phyloP scores from a whole-genome alignment of 2,888 invertebrate genomes.

The Hololepta plana region DNA sequence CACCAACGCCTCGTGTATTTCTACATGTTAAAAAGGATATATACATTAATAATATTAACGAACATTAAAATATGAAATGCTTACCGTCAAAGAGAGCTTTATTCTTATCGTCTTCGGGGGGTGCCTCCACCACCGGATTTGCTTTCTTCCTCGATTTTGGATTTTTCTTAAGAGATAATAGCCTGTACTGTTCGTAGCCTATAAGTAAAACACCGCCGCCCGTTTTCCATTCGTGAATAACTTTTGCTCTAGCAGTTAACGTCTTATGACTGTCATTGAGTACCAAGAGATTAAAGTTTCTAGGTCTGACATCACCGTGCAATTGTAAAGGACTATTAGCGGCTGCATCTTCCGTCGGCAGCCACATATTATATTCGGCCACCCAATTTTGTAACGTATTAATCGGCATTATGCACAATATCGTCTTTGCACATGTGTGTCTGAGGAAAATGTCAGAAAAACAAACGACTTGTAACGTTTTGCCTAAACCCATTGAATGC shows the following conservation, averaged over 20 bases:
- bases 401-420: constrained; percentile 94
- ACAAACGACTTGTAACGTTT: constrained; percentile 73
- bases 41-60: constrained; percentile 6
- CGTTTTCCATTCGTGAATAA: constrained; percentile 70
- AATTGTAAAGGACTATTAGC: constrained; percentile 34
- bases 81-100: constrained; percentile 60
- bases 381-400: constrained; percentile 98
- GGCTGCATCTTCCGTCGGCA: constrained; percentile 50
- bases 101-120: constrained; percentile 36
- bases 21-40: constrained; percentile 26
- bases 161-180: constrained; percentile 64
- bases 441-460: constrained; percentile 92
- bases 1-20: constrained; percentile 69
- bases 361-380: constrained; percentile 95
- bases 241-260: constrained; percentile 67
- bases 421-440: constrained; percentile 72
- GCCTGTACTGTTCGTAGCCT: constrained; percentile 91
- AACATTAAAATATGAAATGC: constrained; percentile 8
- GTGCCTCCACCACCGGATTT: constrained; percentile 26
- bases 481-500: constrained; percentile 99
- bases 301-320: constrained; percentile 49
- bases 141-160: constrained; percentile 44
- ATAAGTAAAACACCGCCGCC: constrained; percentile 87
- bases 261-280: constrained; percentile 92
- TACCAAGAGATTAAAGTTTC: constrained; percentile 76